phyloP scores from a whole-genome alignment of 2,888 invertebrate genomes.

The Hypomecis punctinalis region DNA sequence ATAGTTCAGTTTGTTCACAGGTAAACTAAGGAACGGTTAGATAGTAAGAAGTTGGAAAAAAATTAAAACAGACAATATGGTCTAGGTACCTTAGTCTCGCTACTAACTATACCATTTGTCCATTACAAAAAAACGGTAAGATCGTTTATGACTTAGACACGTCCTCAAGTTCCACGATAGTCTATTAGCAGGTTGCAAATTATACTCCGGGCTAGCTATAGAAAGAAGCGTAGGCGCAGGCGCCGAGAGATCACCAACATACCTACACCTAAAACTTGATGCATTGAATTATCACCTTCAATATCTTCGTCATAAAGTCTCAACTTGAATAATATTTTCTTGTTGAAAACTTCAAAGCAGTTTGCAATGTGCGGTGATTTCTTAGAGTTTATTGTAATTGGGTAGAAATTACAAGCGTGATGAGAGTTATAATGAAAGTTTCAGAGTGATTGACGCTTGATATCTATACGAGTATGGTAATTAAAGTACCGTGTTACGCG shows the following conservation, averaged over 20 bases:
- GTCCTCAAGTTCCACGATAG: constrained; percentile 51
- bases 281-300: background rate
- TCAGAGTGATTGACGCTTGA: constrained; percentile 28
- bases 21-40: too few species aligned
- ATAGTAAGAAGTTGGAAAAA: too few species aligned
- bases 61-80: too few species aligned
- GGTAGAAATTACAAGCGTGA: constrained; percentile 48
- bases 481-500: constrained; percentile 23
- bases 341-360: constrained; percentile 3
- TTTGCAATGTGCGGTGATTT: constrained; percentile 35
- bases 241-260: constrained; percentile 53
- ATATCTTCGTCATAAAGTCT: background rate
- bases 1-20: too few species aligned
- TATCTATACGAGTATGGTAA: constrained; percentile 21
- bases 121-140: too few species aligned
- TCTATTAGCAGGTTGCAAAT: constrained; percentile 80
- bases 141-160: constrained; percentile 10
- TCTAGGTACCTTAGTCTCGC: too few species aligned
- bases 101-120: too few species aligned
- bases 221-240: constrained; percentile 70
- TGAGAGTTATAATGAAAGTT: constrained; percentile 33
- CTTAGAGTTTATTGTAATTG: constrained; percentile 51
- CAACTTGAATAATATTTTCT: constrained; percentile 1
- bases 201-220: constrained; percentile 54
- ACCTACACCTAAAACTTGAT: background rate